Percentiles rank a stretch among this genome's conserved stretches.
phyloP scores from a whole-genome alignment of 2,113 vertebrate genomes.

The Apeltes quadracus region DNA sequence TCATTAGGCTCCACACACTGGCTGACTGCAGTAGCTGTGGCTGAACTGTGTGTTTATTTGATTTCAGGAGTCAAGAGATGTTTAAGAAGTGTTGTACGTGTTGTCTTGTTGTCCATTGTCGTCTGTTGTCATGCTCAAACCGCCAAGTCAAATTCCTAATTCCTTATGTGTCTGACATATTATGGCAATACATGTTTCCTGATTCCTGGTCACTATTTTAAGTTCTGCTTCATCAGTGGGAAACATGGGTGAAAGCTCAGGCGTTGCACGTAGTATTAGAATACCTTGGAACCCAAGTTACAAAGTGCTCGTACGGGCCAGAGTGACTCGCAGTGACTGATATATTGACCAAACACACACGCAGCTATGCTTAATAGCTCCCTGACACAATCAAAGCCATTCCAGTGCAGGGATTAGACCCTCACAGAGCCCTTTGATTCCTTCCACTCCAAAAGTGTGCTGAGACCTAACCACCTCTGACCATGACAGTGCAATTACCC shows the following conservation, averaged over 20 bases:
- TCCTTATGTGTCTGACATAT: too few species aligned
- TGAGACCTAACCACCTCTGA: slow-evolving; percentile 61
- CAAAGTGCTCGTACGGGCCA: slow-evolving; percentile 37
- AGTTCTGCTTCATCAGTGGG: slow-evolving; percentile 12
- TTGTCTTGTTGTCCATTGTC: too few species aligned
- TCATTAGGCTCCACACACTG: slow-evolving; percentile 56
- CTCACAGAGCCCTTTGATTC: slow-evolving; percentile 62
- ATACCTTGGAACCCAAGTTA: slow-evolving; percentile 15
- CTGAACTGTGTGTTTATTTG: slow-evolving; percentile 32
- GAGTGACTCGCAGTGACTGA: slow-evolving; percentile 32
- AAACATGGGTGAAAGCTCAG: slow-evolving; percentile 29
- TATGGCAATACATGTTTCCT: too few species aligned
- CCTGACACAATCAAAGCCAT: slow-evolving; percentile 65
- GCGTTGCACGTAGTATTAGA: slow-evolving; percentile 26
- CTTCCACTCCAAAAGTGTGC: slow-evolving; percentile 62
- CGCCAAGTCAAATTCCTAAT: too few species aligned
- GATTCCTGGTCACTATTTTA: too few species aligned
- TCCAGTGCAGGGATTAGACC: slow-evolving; percentile 59
- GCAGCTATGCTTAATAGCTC: slow-evolving; percentile 54
- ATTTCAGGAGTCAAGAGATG: slow-evolving; percentile 37
- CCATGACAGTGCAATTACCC: slow-evolving; percentile 65
- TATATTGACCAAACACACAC: slow-evolving; percentile 55
- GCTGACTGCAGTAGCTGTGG: slow-evolving; percentile 9
- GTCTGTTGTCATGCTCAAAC: too few species aligned
- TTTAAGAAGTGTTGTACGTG: too few species aligned